phyloP scores from a whole-genome alignment of 2,797 vertebrate species.

The Rhinichthys osculus region DNA sequence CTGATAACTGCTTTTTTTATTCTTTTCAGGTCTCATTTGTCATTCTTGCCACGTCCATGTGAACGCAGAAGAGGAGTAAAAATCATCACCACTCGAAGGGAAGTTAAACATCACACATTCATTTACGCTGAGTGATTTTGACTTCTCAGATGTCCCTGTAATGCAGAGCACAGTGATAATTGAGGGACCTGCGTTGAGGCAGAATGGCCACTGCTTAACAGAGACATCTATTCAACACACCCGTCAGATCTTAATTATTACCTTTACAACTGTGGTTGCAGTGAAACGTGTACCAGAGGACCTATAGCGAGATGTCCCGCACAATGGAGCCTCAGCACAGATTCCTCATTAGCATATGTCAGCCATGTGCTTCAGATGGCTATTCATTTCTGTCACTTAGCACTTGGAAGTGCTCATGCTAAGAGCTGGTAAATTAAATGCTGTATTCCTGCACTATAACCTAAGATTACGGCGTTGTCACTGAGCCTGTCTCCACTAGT shows the following conservation, averaged over 20 bases:
- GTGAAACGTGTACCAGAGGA: conserved; percentile 43
- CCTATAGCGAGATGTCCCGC: conserved; percentile 43
- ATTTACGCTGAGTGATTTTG: conserved; percentile 39
- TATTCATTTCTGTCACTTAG: conserved; percentile 63
- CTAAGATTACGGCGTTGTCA: conserved; percentile 40
- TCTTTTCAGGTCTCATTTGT: conserved; percentile 12
- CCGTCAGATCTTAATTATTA: conserved; percentile 65
- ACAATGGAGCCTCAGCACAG: conserved; percentile 48
- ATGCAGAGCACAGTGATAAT: conserved; percentile 43
- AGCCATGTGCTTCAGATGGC: conserved; percentile 51
- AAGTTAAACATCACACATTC: conserved; percentile 33
- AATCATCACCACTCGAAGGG: conserved; percentile 29
- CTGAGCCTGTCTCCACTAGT: conserved; percentile 63
- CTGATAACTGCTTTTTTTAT: background rate
- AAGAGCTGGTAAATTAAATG: conserved; percentile 56
- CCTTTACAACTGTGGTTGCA: conserved; percentile 45
- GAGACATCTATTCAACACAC: conserved; percentile 54
- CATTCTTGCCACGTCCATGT: conserved; percentile 32
- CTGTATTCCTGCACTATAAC: conserved; percentile 44
- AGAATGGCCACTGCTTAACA: conserved; percentile 52
- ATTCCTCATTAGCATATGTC: conserved; percentile 60
- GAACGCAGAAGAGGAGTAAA: conserved; percentile 31
- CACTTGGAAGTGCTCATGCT: conserved; percentile 49
- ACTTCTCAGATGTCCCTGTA: conserved; percentile 41
- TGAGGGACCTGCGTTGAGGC: conserved; percentile 44